Evolutionary conservation across 2,113 vertebrate species (phyloP), one percentile per base, ranked within the genome.

Genomic region (Scatophagus argus): DNA sequence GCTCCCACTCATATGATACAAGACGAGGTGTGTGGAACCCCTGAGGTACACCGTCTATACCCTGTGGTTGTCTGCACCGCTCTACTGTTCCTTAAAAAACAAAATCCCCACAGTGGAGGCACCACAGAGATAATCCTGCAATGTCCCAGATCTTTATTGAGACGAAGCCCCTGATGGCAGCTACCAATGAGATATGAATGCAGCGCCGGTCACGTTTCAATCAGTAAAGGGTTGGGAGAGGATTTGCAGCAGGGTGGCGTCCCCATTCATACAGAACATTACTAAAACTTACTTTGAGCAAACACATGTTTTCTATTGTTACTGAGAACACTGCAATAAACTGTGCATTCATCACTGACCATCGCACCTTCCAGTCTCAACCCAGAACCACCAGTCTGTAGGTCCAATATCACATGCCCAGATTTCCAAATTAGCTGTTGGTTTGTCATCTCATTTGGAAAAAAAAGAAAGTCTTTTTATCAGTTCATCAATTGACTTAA

Each of bases 91-190:
- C 73, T 71, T 68, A 47, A 75, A 69, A 71, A 25, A 34, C 55
- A 67, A 51, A 83, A 74, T 73, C 74, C 67, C 72, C 61, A 77
- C 56, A 72, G 82, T 51, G 76, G 75, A 88, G 55, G 71, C 87
- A 87, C 76, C 54, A 61, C 55, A 61, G 62, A 87, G 82, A 85
- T 91, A 91, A 93, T 93, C 90, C 90, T 73, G 64, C 81, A 76
- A 41, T 89, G 90, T 91, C 88, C 90, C 89, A 92, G 88, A 90
- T 92, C 85, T 86, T 84, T 79, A 74, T 74, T 83, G 75, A 81
- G 88, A 87, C 61, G 47, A 74, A 81, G 74, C 74, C 82, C 83
- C 86, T 77, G 56, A n/a, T 86, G 85, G 86, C 82, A 85, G 67
- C 68, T 27, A 12, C 60, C 56, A 70, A 80, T 79, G 73, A 81